These are phyloP conservation scores for Xyrauchen texanus DNA, from an alignment of 2,113 vertebrate genomes.

Conservation along the genomic window DNA sequence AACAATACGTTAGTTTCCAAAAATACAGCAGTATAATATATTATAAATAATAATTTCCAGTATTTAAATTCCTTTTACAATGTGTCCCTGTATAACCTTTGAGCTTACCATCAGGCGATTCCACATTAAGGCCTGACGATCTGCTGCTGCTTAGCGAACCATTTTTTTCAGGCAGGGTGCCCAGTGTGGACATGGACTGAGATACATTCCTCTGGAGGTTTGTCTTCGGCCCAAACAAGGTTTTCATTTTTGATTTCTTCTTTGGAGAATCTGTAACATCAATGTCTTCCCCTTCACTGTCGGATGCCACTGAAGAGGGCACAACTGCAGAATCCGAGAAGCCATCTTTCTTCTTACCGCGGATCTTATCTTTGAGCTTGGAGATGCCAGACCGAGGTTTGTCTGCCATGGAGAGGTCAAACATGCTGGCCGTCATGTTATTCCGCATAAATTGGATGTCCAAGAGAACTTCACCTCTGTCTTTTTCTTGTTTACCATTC, in stretches of 20 bases:
- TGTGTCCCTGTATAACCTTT: background rate
- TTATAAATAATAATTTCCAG: no score
- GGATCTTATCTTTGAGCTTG: slow-evolving; percentile 92
- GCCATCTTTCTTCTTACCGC: slow-evolving; percentile 82
- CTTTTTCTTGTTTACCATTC: slow-evolving; percentile 87
- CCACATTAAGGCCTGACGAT: slow-evolving; percentile 74
- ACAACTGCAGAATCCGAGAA: slow-evolving; percentile 83
- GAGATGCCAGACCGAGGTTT: slow-evolving; percentile 88
- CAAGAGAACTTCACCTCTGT: slow-evolving; percentile 88
- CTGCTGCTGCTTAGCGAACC: slow-evolving; percentile 72
- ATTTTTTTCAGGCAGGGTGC: slow-evolving; percentile 73
- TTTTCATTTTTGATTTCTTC: slow-evolving; percentile 82
- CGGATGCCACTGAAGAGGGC: slow-evolving; percentile 72
- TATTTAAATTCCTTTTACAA: background rate
- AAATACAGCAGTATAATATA: no score
- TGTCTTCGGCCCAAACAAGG: slow-evolving; percentile 87
- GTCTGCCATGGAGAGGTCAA: slow-evolving; percentile 91
- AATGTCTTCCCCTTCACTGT: slow-evolving; percentile 84
- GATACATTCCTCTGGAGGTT: slow-evolving; percentile 85
- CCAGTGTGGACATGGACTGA: slow-evolving; percentile 89
- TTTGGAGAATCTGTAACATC: slow-evolving; percentile 70
- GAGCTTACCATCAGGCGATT: slow-evolving; percentile 72
- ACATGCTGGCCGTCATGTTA: slow-evolving; percentile 97
- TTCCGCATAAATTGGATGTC: slow-evolving; percentile 94
- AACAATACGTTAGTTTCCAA: no score